Evolutionary conservation across 2,113 vertebrate species (phyloP), one percentile per base, ranked within the genome.

Genomic region (Sturnira hondurensis): DNA sequence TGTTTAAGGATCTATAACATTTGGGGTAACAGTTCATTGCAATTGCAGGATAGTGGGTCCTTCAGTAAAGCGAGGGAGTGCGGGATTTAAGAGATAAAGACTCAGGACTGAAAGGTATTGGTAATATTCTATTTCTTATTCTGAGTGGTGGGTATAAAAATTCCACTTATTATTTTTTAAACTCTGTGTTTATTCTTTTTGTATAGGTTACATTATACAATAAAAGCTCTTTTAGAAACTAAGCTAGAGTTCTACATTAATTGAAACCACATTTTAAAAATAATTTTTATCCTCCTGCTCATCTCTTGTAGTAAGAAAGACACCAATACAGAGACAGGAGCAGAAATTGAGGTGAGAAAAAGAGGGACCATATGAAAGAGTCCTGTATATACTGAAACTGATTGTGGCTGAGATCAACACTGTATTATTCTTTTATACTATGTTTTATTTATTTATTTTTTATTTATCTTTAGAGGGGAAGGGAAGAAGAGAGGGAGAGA

Each of bases 81-180:
- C 14, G 61, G n/a, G 33, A 17, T 78, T 1, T 54, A 74, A 71
- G 50, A 84, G 77, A 76, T 43, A 13, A 87, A 63, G 65, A 86
- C 45, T 95, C 73, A 63, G 71, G 52, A 71, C 43, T 71, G n/a
- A 86, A 71, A 86, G n/a, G 16, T 80, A n/a, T n/a, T 52, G 28
- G 20, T 52, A 86, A 68, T 85, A 82, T 26, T 74, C 58, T 68
- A 76, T 88, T 88, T 90, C 76, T 88, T 95, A 61, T 41, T 77
- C 61, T 68, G 67, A 20, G 14, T 61, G 41, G 17, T 52, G 36
- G 63, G n/a, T 43, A 41, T 61, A 82, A 77, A 78, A 78, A 45
- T 89, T 47, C 22, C 22, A 78, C 14, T 84, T 70, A 84, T 70
- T 87, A 86, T 76, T 91, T 50, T 91, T 82, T 85, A 84, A 93